These are phyloP conservation scores for Thecophora atra DNA, from an alignment of 2,888 invertebrate genomes.

Conservation along the genomic window DNA sequence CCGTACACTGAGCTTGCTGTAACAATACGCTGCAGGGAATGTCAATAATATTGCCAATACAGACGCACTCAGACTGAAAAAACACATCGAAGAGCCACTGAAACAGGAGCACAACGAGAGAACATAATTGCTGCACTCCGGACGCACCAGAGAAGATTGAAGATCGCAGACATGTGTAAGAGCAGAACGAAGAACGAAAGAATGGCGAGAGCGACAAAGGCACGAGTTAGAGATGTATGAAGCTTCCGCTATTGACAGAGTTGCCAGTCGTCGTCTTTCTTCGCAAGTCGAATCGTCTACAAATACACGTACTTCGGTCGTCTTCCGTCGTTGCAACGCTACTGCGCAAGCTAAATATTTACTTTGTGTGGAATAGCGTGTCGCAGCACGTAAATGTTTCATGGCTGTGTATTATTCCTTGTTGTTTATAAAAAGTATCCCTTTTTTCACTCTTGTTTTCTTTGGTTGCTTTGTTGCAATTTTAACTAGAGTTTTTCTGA, in stretches of 20 bases:
- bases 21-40: slow-evolving; percentile 6
- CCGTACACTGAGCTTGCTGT: not conserved
- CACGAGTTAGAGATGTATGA: slow-evolving; percentile 14
- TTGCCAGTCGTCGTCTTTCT: not conserved
- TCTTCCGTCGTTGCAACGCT: not conserved
- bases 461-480: not conserved
- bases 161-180: not conserved
- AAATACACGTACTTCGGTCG: not conserved
- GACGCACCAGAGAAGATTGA: no score
- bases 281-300: not conserved
- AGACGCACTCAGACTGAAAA: not conserved
- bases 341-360: not conserved
- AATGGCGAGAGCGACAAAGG: not conserved
- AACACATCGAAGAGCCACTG: no score
- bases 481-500: not conserved
- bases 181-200: not conserved
- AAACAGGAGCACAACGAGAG: no score
- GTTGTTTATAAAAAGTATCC: not conserved
- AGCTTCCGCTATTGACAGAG: not conserved
- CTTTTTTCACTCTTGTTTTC: not conserved
- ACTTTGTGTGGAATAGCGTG: not conserved
- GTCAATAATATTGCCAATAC: slow-evolving; percentile 14
- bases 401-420: not conserved
- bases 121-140: no score
- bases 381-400: no score